A percentile compares a stretch with the other conserved stretches of the same genome.
These are phyloP conservation scores for Matsumurasca onukii DNA, from an alignment of 1,140 invertebrate species.

Conservation along the genomic window DNA sequence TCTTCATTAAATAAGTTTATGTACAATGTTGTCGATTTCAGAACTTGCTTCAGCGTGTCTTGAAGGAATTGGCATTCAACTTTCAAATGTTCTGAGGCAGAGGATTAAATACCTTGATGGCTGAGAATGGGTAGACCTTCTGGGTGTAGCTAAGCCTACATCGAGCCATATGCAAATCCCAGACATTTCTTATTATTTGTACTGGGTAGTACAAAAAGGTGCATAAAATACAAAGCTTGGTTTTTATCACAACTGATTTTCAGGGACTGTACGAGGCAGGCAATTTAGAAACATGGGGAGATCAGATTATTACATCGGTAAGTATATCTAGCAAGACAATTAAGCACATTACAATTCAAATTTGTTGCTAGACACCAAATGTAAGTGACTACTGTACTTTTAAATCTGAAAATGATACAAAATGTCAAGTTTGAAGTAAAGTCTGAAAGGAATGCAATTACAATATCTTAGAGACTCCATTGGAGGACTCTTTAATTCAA, in stretches of 20 bases:
- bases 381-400: background rate
- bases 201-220: background rate
- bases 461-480: background rate
- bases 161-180: background rate
- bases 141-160: background rate
- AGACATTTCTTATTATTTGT: background rate
- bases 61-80: too few species aligned
- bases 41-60: too few species aligned
- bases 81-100: too few species aligned
- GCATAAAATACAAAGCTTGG: background rate
- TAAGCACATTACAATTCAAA: slow-evolving; percentile 11
- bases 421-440: slow-evolving; percentile 11
- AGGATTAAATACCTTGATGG: too few species aligned
- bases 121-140: too few species aligned
- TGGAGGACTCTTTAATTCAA: background rate
- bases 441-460: background rate
- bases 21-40: too few species aligned
- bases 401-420: background rate
- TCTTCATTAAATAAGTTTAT: too few species aligned
- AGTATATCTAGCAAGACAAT: slow-evolving; percentile 43
- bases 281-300: slow-evolving; percentile 67
- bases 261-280: slow-evolving; percentile 65
- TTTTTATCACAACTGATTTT: slow-evolving; percentile 39
- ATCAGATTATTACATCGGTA: slow-evolving; percentile 67
- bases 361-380: background rate